Conservation (phyloP, 2,888 invertebrate species). For the Abscondita cerata region DNA sequence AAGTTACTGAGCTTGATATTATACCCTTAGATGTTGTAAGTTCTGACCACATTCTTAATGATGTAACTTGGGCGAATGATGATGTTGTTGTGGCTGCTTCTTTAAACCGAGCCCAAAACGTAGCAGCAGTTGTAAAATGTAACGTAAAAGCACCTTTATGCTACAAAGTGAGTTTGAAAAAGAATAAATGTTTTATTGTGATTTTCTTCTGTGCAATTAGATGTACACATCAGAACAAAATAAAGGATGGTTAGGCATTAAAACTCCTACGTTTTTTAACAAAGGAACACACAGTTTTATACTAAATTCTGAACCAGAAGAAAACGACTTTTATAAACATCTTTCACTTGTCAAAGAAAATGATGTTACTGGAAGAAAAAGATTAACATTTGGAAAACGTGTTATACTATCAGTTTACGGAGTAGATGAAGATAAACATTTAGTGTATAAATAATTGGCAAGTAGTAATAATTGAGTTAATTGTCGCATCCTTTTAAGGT, state of each 20-base stretch:
- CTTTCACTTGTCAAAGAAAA: slow-evolving; percentile 45
- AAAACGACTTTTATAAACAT: slow-evolving; percentile 50
- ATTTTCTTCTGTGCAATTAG: too few relatives aligned
- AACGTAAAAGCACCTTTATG: slow-evolving; percentile 16
- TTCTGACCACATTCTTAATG: slow-evolving; percentile 70
- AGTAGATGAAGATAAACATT: slow-evolving; percentile 66
- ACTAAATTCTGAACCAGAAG: slow-evolving; percentile 47
- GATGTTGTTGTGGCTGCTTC: slow-evolving; percentile 75
- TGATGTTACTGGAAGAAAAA: slow-evolving; percentile 47
- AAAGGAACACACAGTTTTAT: slow-evolving; percentile 52
- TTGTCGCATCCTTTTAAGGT: slow-evolving; percentile 62
- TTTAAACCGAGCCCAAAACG: slow-evolving; percentile 86
- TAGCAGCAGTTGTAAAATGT: slow-evolving; percentile 58
- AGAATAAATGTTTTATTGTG: neutral
- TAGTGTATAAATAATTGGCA: slow-evolving; percentile 57
- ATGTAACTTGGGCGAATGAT: slow-evolving; percentile 77
- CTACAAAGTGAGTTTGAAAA: slow-evolving; percentile 23
- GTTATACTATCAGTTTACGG: slow-evolving; percentile 68
- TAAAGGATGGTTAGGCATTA: slow-evolving; percentile 75
- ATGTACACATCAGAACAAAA: slow-evolving; percentile 13
- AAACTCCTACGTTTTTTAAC: slow-evolving; percentile 63
- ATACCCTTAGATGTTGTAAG: slow-evolving; percentile 64
- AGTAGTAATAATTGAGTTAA: slow-evolving; percentile 3
- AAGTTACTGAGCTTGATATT: slow-evolving; percentile 23
- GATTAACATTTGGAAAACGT: slow-evolving; percentile 65